These are phyloP conservation scores for Scarus forsteni DNA, from an alignment of 2,797 vertebrate species.

Conservation along the genomic window DNA sequence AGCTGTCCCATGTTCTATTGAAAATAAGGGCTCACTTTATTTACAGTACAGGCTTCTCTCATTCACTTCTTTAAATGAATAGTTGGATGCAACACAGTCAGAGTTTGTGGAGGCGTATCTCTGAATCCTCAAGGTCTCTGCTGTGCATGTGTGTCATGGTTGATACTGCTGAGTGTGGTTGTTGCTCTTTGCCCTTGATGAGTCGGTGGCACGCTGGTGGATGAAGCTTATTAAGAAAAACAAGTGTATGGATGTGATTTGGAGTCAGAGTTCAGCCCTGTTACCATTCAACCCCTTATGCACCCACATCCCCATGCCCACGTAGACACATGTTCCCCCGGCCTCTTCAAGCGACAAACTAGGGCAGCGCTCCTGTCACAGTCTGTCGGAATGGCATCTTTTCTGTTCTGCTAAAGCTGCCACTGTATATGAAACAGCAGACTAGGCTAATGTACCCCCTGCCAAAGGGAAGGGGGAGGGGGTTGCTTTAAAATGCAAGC, in stretches of 20 bases:
- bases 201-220: slow-evolving; percentile 37
- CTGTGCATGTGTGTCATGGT: slow-evolving; percentile 10
- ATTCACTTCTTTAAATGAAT: slow-evolving; percentile 46
- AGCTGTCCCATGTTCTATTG: slow-evolving; percentile 14
- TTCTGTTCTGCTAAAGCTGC: slow-evolving; percentile 55
- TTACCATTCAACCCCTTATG: slow-evolving; percentile 51
- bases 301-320: slow-evolving; percentile 20
- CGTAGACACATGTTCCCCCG: slow-evolving; percentile 32
- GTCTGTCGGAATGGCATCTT: slow-evolving; percentile 65
- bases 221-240: slow-evolving; percentile 69
- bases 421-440: slow-evolving; percentile 58
- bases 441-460: slow-evolving; percentile 53
- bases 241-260: slow-evolving; percentile 66
- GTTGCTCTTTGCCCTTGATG: slow-evolving; percentile 52
- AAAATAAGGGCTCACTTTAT: slow-evolving; percentile 9
- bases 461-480: slow-evolving; percentile 10
- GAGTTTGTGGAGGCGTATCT: slow-evolving; percentile 10
- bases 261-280: slow-evolving; percentile 69
- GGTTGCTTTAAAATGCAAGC: slow-evolving; percentile 27
- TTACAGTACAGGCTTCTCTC: slow-evolving; percentile 14
- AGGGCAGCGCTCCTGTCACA: slow-evolving; percentile 73
- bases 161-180: background rate
- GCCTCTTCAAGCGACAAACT: slow-evolving; percentile 73
- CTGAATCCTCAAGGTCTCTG: slow-evolving; percentile 42
- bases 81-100: slow-evolving; percentile 23